Base-by-base conservation (phyloP, 2,113 vertebrate species). In the Ailurus styani region DNA sequence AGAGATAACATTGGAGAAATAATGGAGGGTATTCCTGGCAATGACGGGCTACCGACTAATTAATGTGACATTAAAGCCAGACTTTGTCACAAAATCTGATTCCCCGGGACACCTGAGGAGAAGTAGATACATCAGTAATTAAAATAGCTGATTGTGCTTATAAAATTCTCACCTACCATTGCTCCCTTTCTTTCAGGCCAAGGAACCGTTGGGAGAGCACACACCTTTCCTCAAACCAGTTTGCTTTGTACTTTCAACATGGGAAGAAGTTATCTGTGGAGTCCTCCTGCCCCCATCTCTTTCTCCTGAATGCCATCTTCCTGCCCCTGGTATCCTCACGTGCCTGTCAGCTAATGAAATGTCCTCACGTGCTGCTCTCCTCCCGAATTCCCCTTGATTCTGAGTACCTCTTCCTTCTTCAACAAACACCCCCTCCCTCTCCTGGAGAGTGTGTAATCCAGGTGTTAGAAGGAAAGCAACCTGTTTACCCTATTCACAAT, bases 261-360 rank as follows among this genome's bases (percentile, higher is more conserved):
- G 18, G 21, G 34, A 57, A 64, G 83, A 31, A 57, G 37, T 40
- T 50, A 17, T 37, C 29, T 93, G 27, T 68, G 87, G 82, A 50
- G 68, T 64, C 72, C n/a, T 81, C 42, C 77, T 75, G 77, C 62
- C 34, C n/a, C 42, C 17, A 18, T 52, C 27, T 81, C 52, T 70
- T 55, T 70, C 40, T 91, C 40, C 7, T 34, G 6, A 54, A 89
- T 52, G 13, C 1, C 10, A n/a, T 88, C 34, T 31, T 25, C 45
- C 9, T 13, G 25, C 45, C 29, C 25, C 6, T 21, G 0, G 2
- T 6, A 3, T 52, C 42, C 42, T 47, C 42, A 18, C 0, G 1
- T 31, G 37, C n/a, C 87, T 60, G 54, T 40, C 60, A 93, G 37
- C 57, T 34, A 50, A 18, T 13, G 4, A n/a, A 37, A 79, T 20